A percentile compares a stretch with the other conserved stretches of the same genome.
phyloP scores from a whole-genome alignment of 2,797 vertebrate genomes.

The Anguilla megastoma region DNA sequence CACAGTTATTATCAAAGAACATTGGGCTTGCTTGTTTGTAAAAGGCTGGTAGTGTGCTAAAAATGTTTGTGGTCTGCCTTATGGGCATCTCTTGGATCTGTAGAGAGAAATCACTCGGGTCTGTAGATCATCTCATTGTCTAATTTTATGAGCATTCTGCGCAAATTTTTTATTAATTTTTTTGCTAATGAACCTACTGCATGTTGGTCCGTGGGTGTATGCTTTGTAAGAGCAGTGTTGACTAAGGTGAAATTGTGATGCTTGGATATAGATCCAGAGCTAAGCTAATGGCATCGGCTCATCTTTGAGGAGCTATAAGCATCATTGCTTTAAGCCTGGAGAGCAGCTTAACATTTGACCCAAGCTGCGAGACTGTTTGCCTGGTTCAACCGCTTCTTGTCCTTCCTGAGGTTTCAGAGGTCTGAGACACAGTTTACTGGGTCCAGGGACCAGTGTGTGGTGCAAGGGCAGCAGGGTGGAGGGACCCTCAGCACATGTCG shows the following conservation, averaged over 20 bases:
- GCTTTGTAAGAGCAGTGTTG: neutral
- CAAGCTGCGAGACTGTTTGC: neutral
- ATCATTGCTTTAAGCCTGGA: conserved; percentile 10
- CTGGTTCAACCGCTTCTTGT: neutral
- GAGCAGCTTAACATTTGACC: neutral
- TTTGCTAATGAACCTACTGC: neutral
- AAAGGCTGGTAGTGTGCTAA: neutral
- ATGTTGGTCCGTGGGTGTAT: neutral
- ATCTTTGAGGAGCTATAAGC: no score
- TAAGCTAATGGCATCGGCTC: neutral
- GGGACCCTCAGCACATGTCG: neutral
- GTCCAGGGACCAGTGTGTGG: neutral
- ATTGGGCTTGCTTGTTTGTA: neutral
- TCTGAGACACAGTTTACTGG: neutral
- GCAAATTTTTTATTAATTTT: neutral
- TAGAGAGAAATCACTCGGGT: neutral
- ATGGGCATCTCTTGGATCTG: neutral
- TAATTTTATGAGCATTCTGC: neutral
- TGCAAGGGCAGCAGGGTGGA: neutral
- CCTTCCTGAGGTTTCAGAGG: neutral
- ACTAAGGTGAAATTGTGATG: neutral
- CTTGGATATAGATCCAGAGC: neutral
- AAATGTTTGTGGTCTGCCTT: neutral
- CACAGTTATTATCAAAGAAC: neutral
- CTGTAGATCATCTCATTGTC: neutral